A percentile compares a stretch with the other conserved stretches of the same genome.
These are phyloP conservation scores for Perca fluviatilis DNA, from an alignment of 2,113 vertebrate genomes.

Conservation along the genomic window DNA sequence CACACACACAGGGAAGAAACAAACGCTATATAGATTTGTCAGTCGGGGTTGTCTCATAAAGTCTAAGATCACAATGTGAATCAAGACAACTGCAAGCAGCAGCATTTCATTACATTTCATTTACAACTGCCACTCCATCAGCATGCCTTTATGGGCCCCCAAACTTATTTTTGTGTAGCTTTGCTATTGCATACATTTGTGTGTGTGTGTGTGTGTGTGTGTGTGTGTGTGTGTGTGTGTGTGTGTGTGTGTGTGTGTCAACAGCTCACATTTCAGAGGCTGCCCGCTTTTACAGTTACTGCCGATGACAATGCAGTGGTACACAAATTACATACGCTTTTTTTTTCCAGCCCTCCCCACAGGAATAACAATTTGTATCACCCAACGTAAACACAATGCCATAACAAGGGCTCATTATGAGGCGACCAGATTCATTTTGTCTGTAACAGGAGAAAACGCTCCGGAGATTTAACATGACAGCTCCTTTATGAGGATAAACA, in stretches of 20 bases:
- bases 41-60: slow-evolving; percentile 25
- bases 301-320: slow-evolving; percentile 67
- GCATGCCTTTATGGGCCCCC: slow-evolving; percentile 41
- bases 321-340: slow-evolving; percentile 69
- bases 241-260: slow-evolving; percentile 38
- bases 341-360: slow-evolving; percentile 52
- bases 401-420: slow-evolving; percentile 76
- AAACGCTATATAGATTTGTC: slow-evolving; percentile 15
- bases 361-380: slow-evolving; percentile 73
- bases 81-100: slow-evolving; percentile 52
- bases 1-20: neutral
- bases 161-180: slow-evolving; percentile 60
- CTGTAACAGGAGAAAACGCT: slow-evolving; percentile 67
- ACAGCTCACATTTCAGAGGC: slow-evolving; percentile 63
- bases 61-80: slow-evolving; percentile 42
- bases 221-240: slow-evolving; percentile 4
- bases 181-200: slow-evolving; percentile 38
- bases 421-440: slow-evolving; percentile 70
- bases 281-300: slow-evolving; percentile 54
- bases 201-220: slow-evolving; percentile 32
- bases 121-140: slow-evolving; percentile 63
- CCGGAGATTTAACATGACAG: slow-evolving; percentile 73
- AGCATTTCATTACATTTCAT: slow-evolving; percentile 67
- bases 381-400: slow-evolving; percentile 73
- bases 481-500: slow-evolving; percentile 69